Percentiles rank a stretch among this genome's conserved stretches.
Evolutionary conservation across 1,140 invertebrate genomes (phyloP).

Genomic region (Fopius arisanus): DNA sequence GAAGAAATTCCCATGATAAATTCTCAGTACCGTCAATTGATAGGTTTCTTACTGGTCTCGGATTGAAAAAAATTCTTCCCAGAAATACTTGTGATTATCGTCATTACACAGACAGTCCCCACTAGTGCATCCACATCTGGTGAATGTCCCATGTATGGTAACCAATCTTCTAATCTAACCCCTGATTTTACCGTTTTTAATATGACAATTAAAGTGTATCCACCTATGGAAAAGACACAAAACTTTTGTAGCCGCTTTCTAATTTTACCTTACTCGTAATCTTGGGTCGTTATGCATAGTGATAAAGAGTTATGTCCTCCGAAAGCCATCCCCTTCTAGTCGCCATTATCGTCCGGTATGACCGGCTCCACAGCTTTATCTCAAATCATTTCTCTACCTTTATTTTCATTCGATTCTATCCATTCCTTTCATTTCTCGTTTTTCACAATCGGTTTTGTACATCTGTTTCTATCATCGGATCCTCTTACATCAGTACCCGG

Average conservation of each 20-base stretch:
- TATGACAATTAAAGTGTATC: background rate
- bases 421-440: background rate
- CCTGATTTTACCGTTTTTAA: conserved; percentile 2
- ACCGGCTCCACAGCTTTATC: conserved; percentile 13
- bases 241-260: conserved; percentile 15
- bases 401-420: background rate
- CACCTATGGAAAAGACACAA: conserved; percentile 22
- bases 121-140: background rate
- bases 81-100: conserved; percentile 11
- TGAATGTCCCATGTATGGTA: background rate
- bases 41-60: background rate
- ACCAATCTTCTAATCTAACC: conserved; percentile 7
- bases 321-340: conserved; percentile 34
- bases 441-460: background rate
- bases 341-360: conserved; percentile 27
- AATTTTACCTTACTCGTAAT: conserved; percentile 47
- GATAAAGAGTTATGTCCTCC: conserved; percentile 41
- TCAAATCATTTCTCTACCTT: background rate
- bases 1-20: background rate
- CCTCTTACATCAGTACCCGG: too few species aligned
- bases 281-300: conserved; percentile 44
- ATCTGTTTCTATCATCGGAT: background rate
- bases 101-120: background rate
- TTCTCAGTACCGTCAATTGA: background rate
- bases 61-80: background rate